These are phyloP conservation scores for Lasioglossum vierecki DNA, from an alignment of 2,888 invertebrate genomes.

Conservation along the genomic window DNA sequence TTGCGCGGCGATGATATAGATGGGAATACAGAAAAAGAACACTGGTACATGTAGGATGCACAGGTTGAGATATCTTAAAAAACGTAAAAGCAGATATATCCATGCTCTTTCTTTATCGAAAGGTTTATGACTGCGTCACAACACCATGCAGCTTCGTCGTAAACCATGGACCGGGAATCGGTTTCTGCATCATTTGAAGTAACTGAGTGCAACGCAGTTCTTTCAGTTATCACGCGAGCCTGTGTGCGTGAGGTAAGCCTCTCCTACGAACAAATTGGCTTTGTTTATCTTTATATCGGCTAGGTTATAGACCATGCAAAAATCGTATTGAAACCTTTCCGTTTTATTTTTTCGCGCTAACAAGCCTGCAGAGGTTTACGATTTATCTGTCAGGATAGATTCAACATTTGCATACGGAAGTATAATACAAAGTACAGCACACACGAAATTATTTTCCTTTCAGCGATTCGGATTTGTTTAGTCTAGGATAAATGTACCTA, in stretches of 20 bases:
- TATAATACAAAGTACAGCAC: too few relatives aligned
- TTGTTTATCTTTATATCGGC: not conserved
- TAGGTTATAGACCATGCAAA: not conserved
- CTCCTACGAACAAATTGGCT: not conserved
- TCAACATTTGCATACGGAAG: not conserved
- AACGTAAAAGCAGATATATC: not conserved
- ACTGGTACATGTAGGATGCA: not conserved
- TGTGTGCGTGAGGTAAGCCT: not conserved
- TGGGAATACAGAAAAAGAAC: not conserved
- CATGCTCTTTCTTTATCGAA: constrained; percentile 7
- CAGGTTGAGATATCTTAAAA: not conserved
- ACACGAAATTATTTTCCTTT: too few relatives aligned
- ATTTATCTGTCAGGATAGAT: not conserved
- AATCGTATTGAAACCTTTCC: not conserved
- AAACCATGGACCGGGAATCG: not conserved
- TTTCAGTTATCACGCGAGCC: not conserved
- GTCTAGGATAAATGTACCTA: too few relatives aligned
- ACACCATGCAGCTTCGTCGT: not conserved
- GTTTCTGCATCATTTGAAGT: constrained; percentile 2
- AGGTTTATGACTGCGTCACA: constrained; percentile 2
- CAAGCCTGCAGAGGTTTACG: not conserved
- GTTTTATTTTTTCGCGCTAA: not conserved
- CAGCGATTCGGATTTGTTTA: too few relatives aligned
- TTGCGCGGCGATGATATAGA: not conserved
- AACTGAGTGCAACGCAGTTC: not conserved